These are phyloP conservation scores for Hippolais icterina DNA, from an alignment of 2,113 vertebrate genomes.

Conservation along the genomic window DNA sequence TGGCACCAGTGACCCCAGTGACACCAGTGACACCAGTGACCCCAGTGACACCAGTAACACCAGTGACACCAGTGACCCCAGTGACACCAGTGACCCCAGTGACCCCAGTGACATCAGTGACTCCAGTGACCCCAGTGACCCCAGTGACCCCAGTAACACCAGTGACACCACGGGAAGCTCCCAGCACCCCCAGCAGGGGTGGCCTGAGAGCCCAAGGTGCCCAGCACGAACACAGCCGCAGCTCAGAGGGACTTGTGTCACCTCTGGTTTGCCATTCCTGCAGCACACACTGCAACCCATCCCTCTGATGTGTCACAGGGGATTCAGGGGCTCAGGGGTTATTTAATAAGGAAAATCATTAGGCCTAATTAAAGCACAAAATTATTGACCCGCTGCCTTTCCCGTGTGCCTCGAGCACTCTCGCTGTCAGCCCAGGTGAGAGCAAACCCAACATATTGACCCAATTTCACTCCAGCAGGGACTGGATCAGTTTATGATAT, in stretches of 20 bases:
- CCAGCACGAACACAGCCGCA: rapidly evolving
- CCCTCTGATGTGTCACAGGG: neutral
- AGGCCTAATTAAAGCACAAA: neutral
- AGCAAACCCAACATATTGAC: neutral
- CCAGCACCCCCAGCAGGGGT: neutral
- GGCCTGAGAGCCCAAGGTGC: rapidly evolving
- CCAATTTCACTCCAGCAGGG: rapidly evolving
- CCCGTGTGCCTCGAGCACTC: neutral
- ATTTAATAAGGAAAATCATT: neutral
- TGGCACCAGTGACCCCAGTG: too few relatives aligned
- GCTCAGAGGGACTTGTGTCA: neutral
- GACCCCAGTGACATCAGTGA: too few relatives aligned
- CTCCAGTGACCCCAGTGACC: too few relatives aligned
- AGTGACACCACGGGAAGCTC: rapidly evolving
- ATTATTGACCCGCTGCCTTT: neutral
- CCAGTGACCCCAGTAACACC: too few relatives aligned
- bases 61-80: neutral
- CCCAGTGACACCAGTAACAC: neutral
- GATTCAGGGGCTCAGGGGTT: neutral
- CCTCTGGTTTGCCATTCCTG: neutral
- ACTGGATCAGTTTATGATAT: neutral
- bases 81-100: too few relatives aligned
- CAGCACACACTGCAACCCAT: rapidly evolving
- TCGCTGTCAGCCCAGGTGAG: neutral
- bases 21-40: too few relatives aligned